These are phyloP conservation scores for Zaprionus taronus DNA, from an alignment of 1,140 invertebrate genomes.

Conservation along the genomic window DNA sequence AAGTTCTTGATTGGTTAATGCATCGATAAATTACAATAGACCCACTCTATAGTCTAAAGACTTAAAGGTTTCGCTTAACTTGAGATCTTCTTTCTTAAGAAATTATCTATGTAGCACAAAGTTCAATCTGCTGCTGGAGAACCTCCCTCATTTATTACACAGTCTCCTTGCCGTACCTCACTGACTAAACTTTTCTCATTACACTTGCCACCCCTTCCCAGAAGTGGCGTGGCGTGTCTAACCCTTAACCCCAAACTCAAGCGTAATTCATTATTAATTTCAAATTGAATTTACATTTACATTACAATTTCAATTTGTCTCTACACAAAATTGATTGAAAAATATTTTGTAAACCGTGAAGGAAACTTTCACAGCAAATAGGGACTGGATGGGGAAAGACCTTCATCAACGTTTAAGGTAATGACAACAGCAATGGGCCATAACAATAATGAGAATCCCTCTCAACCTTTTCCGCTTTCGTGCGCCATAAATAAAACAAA, in stretches of 20 bases:
- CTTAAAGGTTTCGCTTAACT: background rate
- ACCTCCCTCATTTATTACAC: too few species aligned
- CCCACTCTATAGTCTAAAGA: background rate
- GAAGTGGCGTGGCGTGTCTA: background rate
- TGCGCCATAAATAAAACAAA: slow-evolving; percentile 57
- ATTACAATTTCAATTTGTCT: slow-evolving; percentile 46
- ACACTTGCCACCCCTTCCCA: background rate
- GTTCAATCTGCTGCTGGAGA: too few species aligned
- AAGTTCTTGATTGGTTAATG: slow-evolving; percentile 28
- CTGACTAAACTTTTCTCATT: background rate
- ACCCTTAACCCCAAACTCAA: background rate
- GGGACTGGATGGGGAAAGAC: too few species aligned
- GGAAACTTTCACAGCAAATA: slow-evolving; percentile 17
- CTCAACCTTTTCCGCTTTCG: slow-evolving; percentile 13
- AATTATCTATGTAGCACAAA: background rate
- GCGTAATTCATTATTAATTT: slow-evolving; percentile 51
- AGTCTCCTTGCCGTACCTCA: background rate
- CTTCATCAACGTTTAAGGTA: slow-evolving; percentile 54
- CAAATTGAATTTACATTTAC: slow-evolving; percentile 51
- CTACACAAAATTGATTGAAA: slow-evolving; percentile 39
- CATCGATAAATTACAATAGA: slow-evolving; percentile 3
- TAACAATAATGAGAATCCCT: slow-evolving; percentile 53
- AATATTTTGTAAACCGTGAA: slow-evolving; percentile 18
- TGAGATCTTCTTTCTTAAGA: background rate
- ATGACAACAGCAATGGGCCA: slow-evolving; percentile 49